A percentile compares a stretch with the other conserved stretches of the same genome.
phyloP scores from a whole-genome alignment of 2,113 vertebrate species.

The Xenopus tropicalis region UCB_Xtro_10.0 CM004443.2:148477001-148477500 shows the following conservation, averaged over 20 bases:
- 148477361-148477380: background rate
- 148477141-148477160: constrained; percentile 22
- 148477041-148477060: constrained; percentile 25
- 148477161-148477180: constrained; percentile 37
- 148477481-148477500: constrained; percentile 2
- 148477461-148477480: background rate
- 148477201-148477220: background rate
- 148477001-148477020: constrained; percentile 32
- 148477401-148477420: background rate
- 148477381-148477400: background rate
- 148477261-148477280: no score
- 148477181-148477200: constrained; percentile 9
- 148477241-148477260: no score
- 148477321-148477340: background rate
- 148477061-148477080: constrained; percentile 35
- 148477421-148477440: no score
- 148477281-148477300: background rate
- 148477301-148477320: background rate
- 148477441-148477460: background rate
- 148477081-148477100: constrained; percentile 39
- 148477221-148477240: background rate
- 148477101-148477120: constrained; percentile 16
- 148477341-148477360: background rate
- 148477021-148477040: constrained; percentile 31
- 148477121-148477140: constrained; percentile 19